Evolutionary conservation across 2,113 vertebrate species (phyloP).

Genomic region (Fulmarus glacialis): DNA sequence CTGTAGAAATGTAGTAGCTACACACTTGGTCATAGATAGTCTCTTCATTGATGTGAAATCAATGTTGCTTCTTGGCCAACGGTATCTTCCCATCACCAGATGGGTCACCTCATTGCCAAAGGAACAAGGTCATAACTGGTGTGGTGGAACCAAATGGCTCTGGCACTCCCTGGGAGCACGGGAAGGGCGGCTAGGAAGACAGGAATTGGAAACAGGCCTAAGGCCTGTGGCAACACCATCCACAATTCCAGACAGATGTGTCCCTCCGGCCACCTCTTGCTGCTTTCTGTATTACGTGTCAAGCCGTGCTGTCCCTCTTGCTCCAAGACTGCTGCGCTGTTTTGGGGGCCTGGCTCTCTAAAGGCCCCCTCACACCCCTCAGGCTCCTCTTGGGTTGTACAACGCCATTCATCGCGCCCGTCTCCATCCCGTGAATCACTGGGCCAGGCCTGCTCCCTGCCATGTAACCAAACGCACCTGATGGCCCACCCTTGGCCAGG

Average conservation of each 20-base stretch:
- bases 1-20: neutral
- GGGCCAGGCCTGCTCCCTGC: neutral
- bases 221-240: neutral
- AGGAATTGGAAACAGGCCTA: neutral
- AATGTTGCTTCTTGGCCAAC: neutral
- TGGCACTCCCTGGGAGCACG: neutral
- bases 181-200: neutral
- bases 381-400: neutral
- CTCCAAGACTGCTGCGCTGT: neutral
- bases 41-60: neutral
- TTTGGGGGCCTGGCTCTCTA: neutral
- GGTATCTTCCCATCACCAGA: neutral
- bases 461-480: neutral
- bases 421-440: neutral
- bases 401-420: fast-evolving
- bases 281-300: fast-evolving
- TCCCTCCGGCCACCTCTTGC: neutral
- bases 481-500: neutral
- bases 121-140: neutral
- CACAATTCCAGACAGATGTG: neutral
- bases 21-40: neutral
- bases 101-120: neutral
- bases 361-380: neutral
- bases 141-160: neutral
- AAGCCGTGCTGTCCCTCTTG: neutral